Evolutionary conservation across 2,113 vertebrate genomes (phyloP), one percentile per base, ranked within the genome.

Genomic region (Elephantulus edwardii): DNA sequence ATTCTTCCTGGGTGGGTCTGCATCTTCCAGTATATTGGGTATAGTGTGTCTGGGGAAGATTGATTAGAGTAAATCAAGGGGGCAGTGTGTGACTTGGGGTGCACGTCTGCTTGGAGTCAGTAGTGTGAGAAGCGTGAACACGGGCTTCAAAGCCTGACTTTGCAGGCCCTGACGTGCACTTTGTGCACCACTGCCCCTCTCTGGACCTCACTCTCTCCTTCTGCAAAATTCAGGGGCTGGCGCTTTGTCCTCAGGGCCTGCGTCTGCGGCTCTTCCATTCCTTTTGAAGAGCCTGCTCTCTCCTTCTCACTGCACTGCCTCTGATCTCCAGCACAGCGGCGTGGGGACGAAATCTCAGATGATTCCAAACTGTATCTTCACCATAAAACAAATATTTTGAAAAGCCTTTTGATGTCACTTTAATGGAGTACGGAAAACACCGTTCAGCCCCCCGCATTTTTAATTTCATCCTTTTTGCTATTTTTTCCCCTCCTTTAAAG

Each of bases 371-470:
- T 90, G 83, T 88, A 88, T 91, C 96, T 90, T 93, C 42, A 42
- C 79, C 82, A 64, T 52, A 79, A 96, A 96, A 33, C 97, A 97
- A 97, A 97, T 96, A 97, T 96, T 96, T 95, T 96, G 93, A 94
- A 96, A 97, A 96, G 94, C 88, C 95, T 92, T 97, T 88, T 94
- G 96, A 97, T 97, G 96, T 92, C 68, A 81, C 92, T 96, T 95
- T 96, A 95, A 96, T 83, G 92, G 96, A 95, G 87, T 88, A 48
- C 5, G 4, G 86, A 88, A 95, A 92, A 72, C 82, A 88, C 60
- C 19, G 4, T 62, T 76, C 93, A 81, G 58, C 38, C 48, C 56
- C 66, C 75, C 66, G 30, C 82, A 22, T 94, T 94, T 96, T 96
- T 95, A 95, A 97, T 97, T 97, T 95, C 91, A 85, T 94, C 95